Evolutionary conservation across 2,113 vertebrate species (phyloP), one percentile per base, ranked within the genome.

Genomic region (Neofelis nebulosa): DNA sequence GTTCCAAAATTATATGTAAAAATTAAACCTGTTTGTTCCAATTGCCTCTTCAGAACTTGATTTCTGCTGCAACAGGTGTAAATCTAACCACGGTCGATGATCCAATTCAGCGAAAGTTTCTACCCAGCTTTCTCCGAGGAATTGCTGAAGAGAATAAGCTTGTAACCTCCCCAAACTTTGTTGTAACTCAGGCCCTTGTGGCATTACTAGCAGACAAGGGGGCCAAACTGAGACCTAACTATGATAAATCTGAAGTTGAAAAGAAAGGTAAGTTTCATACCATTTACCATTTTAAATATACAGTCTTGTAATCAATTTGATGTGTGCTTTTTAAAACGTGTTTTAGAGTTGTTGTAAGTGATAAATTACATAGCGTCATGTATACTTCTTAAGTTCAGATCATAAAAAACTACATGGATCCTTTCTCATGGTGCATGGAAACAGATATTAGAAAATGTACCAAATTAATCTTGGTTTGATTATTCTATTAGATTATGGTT

Each of bases 61-160:
- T 99, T 98, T 99, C 99, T 74, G 99, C 99, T 45, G 99, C 99
- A 38, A 99, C 99, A 19, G 99, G 99, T 98, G 99, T 99, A 98
- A 99, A 99, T 97, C 98, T 99, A 95, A 99, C 99, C 69, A 99
- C 99, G 0, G 99, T 99, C 13, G 99, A 99, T 74, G 99, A 99
- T 97, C 99, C 99, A 69, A 99, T 99, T 98, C 99, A 99, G 97
- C 99, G 99, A 79, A 99, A 99, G 98, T 99, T 99, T 98, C 98
- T 99, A 79, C 99, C 99, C 79, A 99, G 99, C 97, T 99, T 99
- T 97, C 99, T 99, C 89, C 99, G 99, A 10, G 99, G 99, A 29
- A 99, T 99, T 89, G 99, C 99, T 0, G 99, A 99, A 98, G 99
- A 99, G 97, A 99, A 99, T 98, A 99, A 99, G 95, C 99, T 99